Evolutionary conservation across 2,888 invertebrate species (phyloP), one percentile per base, ranked within the genome.

Genomic region (Drosophila multiciliata): DNA sequence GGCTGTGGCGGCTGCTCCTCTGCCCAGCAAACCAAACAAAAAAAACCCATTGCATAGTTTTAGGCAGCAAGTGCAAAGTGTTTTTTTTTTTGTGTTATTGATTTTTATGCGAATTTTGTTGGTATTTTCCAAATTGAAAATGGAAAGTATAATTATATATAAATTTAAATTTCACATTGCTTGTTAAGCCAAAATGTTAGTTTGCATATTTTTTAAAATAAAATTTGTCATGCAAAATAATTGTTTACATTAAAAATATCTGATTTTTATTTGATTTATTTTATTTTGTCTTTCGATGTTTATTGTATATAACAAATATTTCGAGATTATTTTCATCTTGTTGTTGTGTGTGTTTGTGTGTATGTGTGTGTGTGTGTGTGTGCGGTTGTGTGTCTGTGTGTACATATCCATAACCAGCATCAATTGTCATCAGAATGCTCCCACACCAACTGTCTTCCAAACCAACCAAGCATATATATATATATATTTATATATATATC

Each of bases 291-390:
- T n/a, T 20, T 60, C 42, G 12, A 40, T 66, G 42, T 59, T 49
- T 54, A 35, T 54, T 38, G 54, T 49, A 61, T 61, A 64, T 69
- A 45, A 83, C 77, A 83, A 75, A 73, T 88, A 89, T 76, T 89
- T 89, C 86, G 90, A 89, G 89, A 87, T 84, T 76, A 38, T 62
- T 52, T 54, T 50, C 48, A 52, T 78, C 48, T 60, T 66, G 50
- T 71, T 72, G 73, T 75, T 75, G 29, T 75, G 60, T 58, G 12
- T 55, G 29, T 50, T 6, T 65, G 33, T 61, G 54, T 55, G 45
- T 49, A 50, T 75, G 58, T 75, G 29, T 75, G 60, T 58, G 12
- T 55, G 29, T 50, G 9, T 65, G 33, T 61, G 54, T 55, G 45
- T 49, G 42, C 45, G 45, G 20, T 12, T 20, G n/a, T 57, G 62